A percentile compares a stretch with the other conserved stretches of the same genome.
These are phyloP conservation scores for Steinernema feltiae DNA, from an alignment of 1,140 invertebrate species.

Conservation along the genomic window DNA sequence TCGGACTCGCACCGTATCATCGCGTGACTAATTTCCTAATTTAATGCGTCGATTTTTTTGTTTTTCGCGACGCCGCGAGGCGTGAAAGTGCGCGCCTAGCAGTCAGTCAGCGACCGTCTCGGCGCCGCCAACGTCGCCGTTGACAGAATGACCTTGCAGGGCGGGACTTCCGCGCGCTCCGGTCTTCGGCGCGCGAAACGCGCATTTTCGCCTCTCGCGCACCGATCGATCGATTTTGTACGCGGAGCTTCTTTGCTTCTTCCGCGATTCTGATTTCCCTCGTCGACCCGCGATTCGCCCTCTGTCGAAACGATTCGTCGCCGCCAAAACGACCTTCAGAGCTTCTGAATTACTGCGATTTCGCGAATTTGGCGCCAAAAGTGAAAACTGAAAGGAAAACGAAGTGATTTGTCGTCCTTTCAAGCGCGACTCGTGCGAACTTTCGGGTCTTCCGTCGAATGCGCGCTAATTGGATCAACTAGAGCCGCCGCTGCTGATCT, in stretches of 20 bases:
- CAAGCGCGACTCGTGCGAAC: background rate
- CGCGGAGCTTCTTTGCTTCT: background rate
- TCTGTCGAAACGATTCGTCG: too few relatives aligned
- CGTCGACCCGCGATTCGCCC: background rate
- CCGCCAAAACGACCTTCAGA: too few relatives aligned
- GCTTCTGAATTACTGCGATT: too few relatives aligned
- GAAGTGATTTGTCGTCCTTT: background rate
- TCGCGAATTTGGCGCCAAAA: background rate
- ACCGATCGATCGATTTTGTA: background rate
- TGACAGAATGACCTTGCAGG: background rate
- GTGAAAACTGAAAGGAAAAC: background rate
- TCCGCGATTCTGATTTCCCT: background rate
- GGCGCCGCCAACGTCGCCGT: background rate
- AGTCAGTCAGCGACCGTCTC: background rate
- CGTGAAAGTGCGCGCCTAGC: background rate
- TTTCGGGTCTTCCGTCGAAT: background rate
- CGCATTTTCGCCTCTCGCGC: background rate
- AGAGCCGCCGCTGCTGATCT: too few relatives aligned
- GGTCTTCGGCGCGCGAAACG: background rate
- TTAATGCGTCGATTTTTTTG: background rate
- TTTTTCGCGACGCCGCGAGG: slow-evolving; percentile 8
- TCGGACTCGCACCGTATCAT: background rate
- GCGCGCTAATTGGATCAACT: background rate
- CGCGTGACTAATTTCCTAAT: background rate
- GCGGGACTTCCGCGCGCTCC: background rate